phyloP scores from a whole-genome alignment of 2,113 vertebrate genomes.

The Okapia johnstoni region DNA sequence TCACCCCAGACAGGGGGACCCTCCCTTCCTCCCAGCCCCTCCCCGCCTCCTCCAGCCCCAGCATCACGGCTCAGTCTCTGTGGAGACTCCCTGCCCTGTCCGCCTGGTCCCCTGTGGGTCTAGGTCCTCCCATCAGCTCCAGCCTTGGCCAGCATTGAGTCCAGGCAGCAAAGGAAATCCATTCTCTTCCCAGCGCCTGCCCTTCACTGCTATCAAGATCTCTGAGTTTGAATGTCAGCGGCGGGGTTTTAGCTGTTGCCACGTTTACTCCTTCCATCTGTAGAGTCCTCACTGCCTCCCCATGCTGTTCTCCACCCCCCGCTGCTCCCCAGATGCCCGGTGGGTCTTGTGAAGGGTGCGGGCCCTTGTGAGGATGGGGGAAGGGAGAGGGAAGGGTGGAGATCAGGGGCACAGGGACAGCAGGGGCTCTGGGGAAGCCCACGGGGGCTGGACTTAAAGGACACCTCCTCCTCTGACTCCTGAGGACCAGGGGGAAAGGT shows the following conservation, averaged over 20 bases:
- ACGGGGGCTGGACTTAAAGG: neutral
- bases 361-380: neutral
- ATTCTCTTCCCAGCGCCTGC: neutral
- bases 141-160: neutral
- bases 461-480: neutral
- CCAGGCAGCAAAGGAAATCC: neutral
- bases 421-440: neutral
- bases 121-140: neutral
- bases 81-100: no score
- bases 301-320: accelerated
- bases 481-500: neutral
- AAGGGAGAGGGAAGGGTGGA: neutral
- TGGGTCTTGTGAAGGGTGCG: no score
- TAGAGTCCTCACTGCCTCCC: neutral
- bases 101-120: neutral
- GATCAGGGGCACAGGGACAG: neutral
- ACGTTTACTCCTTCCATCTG: neutral
- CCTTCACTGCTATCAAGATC: neutral
- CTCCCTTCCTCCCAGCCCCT: neutral
- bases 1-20: neutral
- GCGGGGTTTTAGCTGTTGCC: neutral
- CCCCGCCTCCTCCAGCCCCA: neutral
- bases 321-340: neutral
- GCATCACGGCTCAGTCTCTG: accelerated
- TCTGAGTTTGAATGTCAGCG: neutral